Base-by-base conservation (phyloP, 2,797 vertebrate genomes). In the Dendrocincla tyrannina region DNA sequence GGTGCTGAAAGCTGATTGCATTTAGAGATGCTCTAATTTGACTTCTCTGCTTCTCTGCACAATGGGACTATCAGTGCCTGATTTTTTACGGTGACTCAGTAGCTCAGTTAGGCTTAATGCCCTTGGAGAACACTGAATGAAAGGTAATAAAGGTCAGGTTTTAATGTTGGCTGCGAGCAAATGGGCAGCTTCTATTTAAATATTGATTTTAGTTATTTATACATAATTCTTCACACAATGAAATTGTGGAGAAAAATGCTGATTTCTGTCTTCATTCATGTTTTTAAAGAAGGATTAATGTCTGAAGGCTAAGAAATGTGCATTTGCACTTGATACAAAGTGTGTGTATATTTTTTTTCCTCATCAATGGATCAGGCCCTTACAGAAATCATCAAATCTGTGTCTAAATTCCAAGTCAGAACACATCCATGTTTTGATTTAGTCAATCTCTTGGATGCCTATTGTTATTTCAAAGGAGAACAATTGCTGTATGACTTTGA, bases 1-100 rank as follows among this genome's bases (percentile, higher is more conserved):
- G 84, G 67, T 95, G 84, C 84, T 89, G 83, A 93, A 95, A 95
- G 68, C 62, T 62, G 49, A 30, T 67, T 88, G 74, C 77, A 37
- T 93, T 91, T 63, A 60, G 87, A 85, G 86, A 46, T 85, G 86
- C 62, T 93, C 32, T 82, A 10, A 35, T 79, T 87, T 32, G 20
- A 67, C 22, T 72, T 88, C 74, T 79, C 30, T 73, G 30, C 66
- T 76, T 89, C 91, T 32, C 46, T 10, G 27, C 63, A 76, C 56
- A 78, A 63, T 63, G 59, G 46, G 44, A 17, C 47, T 89, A 20
- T 44, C 33, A 20, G 33, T 90, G 41, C 70, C 52, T n/a, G 33
- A 22, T 70, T 82, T 89, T 82, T 95, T 62, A 44, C 46, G 2
- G 13, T 28, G 62, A 50, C 33, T 73, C 23, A 17, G n/a, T 53